Conservation (phyloP, 1,140 invertebrate species). For the Cotesia chilonis region DNA sequence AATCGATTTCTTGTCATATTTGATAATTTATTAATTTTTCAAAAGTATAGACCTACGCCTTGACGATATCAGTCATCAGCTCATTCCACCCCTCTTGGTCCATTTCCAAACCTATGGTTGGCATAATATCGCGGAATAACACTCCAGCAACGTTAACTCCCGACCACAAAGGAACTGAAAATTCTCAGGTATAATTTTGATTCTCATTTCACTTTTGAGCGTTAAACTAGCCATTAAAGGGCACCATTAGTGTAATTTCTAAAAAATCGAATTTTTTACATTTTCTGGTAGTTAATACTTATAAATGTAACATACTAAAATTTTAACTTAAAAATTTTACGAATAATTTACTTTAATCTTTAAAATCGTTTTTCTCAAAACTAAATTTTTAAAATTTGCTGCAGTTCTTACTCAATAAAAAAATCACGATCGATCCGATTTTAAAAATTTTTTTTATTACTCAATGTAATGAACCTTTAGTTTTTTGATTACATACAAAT, state of each 20-base stretch:
- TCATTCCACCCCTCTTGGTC: constrained; percentile 69
- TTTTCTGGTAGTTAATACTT: too few relatives aligned
- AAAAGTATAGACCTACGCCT: constrained; percentile 57
- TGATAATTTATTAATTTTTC: constrained; percentile 3
- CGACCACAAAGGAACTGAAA: constrained; percentile 73
- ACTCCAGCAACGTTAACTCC: constrained; percentile 73
- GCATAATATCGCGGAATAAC: constrained; percentile 67
- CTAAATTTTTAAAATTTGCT: background rate
- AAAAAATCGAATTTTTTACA: too few relatives aligned
- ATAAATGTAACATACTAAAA: too few relatives aligned
- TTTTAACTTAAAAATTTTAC: too few relatives aligned
- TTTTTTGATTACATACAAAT: too few relatives aligned
- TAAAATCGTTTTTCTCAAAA: background rate
- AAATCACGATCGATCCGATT: too few relatives aligned
- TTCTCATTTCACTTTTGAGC: too few relatives aligned
- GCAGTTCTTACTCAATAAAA: background rate
- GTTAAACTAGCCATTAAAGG: too few relatives aligned
- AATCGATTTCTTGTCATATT: background rate
- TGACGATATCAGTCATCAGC: constrained; percentile 66
- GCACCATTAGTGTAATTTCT: too few relatives aligned
- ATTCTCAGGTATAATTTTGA: background rate
- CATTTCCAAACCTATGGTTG: constrained; percentile 65
- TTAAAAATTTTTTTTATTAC: too few relatives aligned
- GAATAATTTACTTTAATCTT: too few relatives aligned
- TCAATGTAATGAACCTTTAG: too few relatives aligned